Evolutionary conservation across 2,888 invertebrate genomes (phyloP), one percentile per base, ranked within the genome.

Genomic region (Drosophila mimica): DNA sequence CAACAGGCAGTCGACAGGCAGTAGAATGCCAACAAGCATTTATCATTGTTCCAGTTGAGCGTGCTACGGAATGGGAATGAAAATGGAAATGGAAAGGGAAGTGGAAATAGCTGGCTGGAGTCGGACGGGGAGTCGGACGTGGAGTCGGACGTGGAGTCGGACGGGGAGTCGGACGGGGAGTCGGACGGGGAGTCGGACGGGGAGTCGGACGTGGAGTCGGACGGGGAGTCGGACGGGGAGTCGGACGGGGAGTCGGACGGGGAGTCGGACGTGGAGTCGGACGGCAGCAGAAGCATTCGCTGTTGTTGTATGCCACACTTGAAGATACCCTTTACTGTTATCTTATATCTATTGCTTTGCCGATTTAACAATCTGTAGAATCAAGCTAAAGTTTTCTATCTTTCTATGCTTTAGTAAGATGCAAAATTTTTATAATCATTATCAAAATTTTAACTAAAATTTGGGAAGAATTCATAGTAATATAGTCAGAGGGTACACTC

Each of bases 31-130:
- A 79, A 66, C 77, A 69, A 77, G 69, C 85, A 84, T 84, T 82
- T 84, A 84, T 88, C 88, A 84, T 82, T 68, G 70, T 82, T 71
- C 72, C 77, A 84, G 88, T 77, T 79, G 88, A 82, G 84, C 79
- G 79, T 75, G 75, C 84, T 76, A 73, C 63, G 65, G 63, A 66
- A 66, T 67, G 59, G 33, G 46, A 40, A 56, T n/a, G 25, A 13
- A 34, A 46, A 30, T 17, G 46, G 36, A 33, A 49, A 51, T 25
- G 25, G 25, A 34, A 46, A 30, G 13, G 46, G 36, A 33, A 49
- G 48, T 25, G 25, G 25, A 25, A 25, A 25, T 46, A 46, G 1
- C 25, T 25, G 25, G 8, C 7, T 15, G 46, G 20, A 25, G 1
- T 25, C 25, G 25, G 25, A 25, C 25, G 2, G 20, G 43, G n/a